These are phyloP conservation scores for Caerostris extrusa DNA, from an alignment of 1,140 invertebrate species.

Conservation along the genomic window DNA sequence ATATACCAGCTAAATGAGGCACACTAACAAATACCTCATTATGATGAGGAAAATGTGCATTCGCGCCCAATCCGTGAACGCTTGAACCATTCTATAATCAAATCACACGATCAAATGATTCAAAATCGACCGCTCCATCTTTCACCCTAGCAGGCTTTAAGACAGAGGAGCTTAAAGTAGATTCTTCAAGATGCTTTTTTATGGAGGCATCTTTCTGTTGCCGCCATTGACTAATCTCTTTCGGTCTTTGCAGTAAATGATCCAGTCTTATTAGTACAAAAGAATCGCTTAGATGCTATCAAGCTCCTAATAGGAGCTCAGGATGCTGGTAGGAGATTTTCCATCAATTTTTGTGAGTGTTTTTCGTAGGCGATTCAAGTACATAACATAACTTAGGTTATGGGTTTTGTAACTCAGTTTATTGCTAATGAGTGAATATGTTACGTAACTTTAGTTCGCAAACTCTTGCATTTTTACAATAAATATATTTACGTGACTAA, in stretches of 20 bases:
- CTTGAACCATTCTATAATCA: constrained; percentile 23
- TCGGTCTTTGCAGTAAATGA: constrained; percentile 26
- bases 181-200: background rate
- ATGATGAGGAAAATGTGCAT: constrained; percentile 38
- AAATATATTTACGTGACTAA: no score
- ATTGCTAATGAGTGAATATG: no score
- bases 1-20: constrained; percentile 25
- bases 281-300: constrained; percentile 19
- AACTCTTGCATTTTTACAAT: no score
- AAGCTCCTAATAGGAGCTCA: background rate
- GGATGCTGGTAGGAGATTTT: background rate
- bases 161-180: background rate
- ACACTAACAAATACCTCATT: constrained; percentile 49
- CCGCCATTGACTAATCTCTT: constrained; percentile 5
- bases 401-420: no score
- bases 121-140: background rate
- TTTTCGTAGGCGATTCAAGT: no score
- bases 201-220: background rate
- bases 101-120: constrained; percentile 40
- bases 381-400: no score
- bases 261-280: background rate
- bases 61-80: constrained; percentile 24
- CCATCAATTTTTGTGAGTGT: background rate
- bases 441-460: no score
- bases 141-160: background rate